Evolutionary conservation across 2,888 invertebrate species (phyloP).

Genomic region (Bursaphelenchus okinawaensis): DNA sequence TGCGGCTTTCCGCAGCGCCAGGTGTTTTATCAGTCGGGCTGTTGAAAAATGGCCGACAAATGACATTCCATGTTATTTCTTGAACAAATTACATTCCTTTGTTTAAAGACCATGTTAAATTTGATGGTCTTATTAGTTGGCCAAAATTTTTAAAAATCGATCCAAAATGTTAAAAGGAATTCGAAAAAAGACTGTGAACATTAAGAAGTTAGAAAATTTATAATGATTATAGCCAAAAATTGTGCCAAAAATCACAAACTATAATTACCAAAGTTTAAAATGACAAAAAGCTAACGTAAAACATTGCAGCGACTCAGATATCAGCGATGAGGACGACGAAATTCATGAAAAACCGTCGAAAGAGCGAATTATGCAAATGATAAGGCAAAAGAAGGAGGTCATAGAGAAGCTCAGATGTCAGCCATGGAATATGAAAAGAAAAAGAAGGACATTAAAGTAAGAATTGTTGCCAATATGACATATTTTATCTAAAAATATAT

Average conservation of each 20-base stretch:
- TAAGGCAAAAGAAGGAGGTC: constrained; percentile 59
- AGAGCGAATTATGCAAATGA: constrained; percentile 52
- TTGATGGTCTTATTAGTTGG: no score
- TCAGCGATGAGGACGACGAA: constrained; percentile 42
- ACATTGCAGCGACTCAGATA: constrained; percentile 35
- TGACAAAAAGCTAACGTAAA: background rate
- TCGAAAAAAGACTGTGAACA: no score
- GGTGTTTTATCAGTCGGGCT: background rate
- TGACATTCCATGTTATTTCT: background rate
- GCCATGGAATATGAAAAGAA: constrained; percentile 59
- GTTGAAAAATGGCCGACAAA: background rate
- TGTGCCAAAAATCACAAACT: no score
- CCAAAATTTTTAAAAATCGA: no score
- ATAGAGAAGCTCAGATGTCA: constrained; percentile 57
- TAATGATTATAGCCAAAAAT: no score
- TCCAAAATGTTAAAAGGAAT: no score
- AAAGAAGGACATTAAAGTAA: constrained; percentile 54
- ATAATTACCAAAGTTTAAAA: background rate
- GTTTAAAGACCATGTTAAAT: no score
- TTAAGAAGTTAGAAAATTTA: no score
- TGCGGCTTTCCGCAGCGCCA: background rate
- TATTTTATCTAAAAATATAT: background rate
- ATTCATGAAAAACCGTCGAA: constrained; percentile 28
- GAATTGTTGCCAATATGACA: no score
- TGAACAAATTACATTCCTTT: no score